These are phyloP conservation scores for Nixonia krombeini DNA, from an alignment of 1,140 invertebrate genomes.

Conservation along the genomic window DNA sequence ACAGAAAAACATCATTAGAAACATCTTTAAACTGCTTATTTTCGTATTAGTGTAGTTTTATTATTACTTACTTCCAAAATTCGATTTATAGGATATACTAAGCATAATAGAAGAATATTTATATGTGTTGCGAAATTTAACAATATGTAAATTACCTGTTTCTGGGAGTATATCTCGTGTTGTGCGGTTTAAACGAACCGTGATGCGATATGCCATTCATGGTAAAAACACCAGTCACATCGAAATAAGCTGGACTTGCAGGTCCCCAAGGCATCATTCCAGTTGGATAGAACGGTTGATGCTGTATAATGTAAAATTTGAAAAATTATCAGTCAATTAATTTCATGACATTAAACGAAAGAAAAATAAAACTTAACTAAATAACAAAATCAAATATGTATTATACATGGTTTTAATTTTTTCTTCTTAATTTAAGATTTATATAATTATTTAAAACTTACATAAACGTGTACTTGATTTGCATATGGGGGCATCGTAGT, in stretches of 20 bases:
- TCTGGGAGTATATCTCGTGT: slow-evolving; percentile 66
- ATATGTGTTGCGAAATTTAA: too few relatives aligned
- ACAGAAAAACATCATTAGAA: slow-evolving; percentile 3
- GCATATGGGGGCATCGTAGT: slow-evolving; percentile 74
- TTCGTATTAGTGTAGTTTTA: neutral
- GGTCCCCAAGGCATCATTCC: slow-evolving; percentile 75
- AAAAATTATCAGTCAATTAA: too few relatives aligned
- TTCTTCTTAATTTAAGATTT: neutral
- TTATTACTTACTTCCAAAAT: too few relatives aligned
- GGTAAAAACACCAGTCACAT: slow-evolving; percentile 80
- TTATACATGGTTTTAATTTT: neutral
- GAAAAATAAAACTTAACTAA: slow-evolving; percentile 9
- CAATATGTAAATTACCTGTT: slow-evolving; percentile 53
- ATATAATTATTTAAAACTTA: slow-evolving; percentile 69
- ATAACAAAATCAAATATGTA: slow-evolving; percentile 3
- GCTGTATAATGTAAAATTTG: slow-evolving; percentile 63
- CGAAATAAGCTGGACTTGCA: slow-evolving; percentile 77
- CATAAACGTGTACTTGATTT: slow-evolving; percentile 78
- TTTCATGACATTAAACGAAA: too few relatives aligned
- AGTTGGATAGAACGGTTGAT: slow-evolving; percentile 74
- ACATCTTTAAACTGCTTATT: neutral
- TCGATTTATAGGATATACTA: too few relatives aligned
- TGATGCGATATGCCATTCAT: slow-evolving; percentile 83
- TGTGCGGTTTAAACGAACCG: slow-evolving; percentile 74
- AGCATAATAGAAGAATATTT: too few relatives aligned